phyloP scores from a whole-genome alignment of 2,113 vertebrate species.

The Emberiza fucata region DNA sequence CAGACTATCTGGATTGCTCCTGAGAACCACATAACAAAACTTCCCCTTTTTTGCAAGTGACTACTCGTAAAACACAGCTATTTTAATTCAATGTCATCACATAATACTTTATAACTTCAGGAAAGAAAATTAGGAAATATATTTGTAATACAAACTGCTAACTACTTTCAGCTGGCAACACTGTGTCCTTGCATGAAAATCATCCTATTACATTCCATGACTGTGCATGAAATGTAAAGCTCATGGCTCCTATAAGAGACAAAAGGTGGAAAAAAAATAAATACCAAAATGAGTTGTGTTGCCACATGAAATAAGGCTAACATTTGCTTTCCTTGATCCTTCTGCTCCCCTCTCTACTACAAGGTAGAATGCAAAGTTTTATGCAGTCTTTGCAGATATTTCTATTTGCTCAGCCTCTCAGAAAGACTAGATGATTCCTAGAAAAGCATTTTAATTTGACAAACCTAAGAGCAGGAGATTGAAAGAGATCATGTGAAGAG shows the following conservation, averaged over 20 bases:
- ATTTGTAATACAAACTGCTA: slow-evolving; percentile 76
- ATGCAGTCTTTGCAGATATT: slow-evolving; percentile 36
- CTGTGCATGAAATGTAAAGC: slow-evolving; percentile 67
- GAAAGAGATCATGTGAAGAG: neutral
- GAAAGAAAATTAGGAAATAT: slow-evolving; percentile 69
- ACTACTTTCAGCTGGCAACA: slow-evolving; percentile 73
- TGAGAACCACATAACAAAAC: slow-evolving; percentile 7
- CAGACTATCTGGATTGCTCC: neutral
- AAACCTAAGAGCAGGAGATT: slow-evolving; percentile 2
- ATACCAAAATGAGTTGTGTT: neutral
- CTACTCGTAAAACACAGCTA: slow-evolving; percentile 52
- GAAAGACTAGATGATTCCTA: slow-evolving; percentile 27
- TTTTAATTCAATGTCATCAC: slow-evolving; percentile 68
- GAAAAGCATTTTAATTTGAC: slow-evolving; percentile 42
- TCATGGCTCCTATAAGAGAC: slow-evolving; percentile 39
- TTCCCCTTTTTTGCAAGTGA: slow-evolving; percentile 16
- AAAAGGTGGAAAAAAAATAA: neutral
- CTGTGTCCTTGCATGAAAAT: slow-evolving; percentile 74
- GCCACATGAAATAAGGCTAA: neutral
- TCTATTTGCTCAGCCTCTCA: slow-evolving; percentile 27
- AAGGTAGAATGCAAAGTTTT: neutral
- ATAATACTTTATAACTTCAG: slow-evolving; percentile 69
- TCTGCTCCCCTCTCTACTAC: neutral
- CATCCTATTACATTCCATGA: slow-evolving; percentile 64
- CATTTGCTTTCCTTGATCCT: slow-evolving; percentile 9